These are phyloP conservation scores for Cyanistes caeruleus DNA, from an alignment of 2,113 vertebrate species.

Conservation along the genomic window DNA sequence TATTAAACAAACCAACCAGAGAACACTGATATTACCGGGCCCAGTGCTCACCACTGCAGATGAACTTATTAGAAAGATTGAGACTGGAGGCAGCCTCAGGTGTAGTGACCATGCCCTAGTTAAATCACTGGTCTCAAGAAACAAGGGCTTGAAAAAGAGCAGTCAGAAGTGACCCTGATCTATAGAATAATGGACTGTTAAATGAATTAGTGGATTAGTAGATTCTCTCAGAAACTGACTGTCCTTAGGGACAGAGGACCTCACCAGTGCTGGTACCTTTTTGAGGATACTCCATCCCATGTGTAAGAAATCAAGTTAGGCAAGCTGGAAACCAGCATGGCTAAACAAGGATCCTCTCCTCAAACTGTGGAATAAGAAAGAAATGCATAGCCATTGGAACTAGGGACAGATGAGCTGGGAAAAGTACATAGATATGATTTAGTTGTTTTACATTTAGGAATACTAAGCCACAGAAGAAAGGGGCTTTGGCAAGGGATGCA, in stretches of 20 bases:
- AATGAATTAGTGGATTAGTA: background rate
- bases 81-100: background rate
- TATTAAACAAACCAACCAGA: background rate
- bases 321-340: background rate
- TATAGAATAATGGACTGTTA: background rate
- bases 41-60: background rate
- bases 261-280: background rate
- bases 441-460: background rate
- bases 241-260: background rate
- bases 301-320: background rate
- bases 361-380: background rate
- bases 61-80: background rate
- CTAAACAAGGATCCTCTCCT: background rate
- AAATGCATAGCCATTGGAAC: background rate
- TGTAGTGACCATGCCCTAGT: background rate
- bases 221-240: background rate
- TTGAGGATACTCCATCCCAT: background rate
- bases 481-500: fast-evolving
- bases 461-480: background rate
- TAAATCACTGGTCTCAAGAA: background rate
- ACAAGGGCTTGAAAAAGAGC: background rate
- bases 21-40: background rate
- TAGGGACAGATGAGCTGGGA: background rate
- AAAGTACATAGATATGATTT: background rate
- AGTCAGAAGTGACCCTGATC: background rate